These are phyloP conservation scores for Tenthredo notha DNA, from an alignment of 2,888 invertebrate genomes.

Conservation along the genomic window DNA sequence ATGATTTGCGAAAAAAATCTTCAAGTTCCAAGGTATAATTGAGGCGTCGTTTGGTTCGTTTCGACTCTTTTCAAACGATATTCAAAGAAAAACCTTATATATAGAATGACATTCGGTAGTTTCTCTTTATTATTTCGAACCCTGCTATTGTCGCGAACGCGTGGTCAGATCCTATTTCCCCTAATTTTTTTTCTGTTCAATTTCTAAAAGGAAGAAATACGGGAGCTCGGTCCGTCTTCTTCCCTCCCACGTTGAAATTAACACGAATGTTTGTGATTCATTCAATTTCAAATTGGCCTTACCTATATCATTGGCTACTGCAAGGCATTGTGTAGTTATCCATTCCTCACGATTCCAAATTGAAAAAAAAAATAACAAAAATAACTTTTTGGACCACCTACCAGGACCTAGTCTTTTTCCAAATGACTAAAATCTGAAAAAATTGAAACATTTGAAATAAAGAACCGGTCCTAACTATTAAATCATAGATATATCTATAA, in stretches of 20 bases:
- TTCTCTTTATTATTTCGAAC: constrained; percentile 35
- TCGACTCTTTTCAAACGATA: constrained; percentile 1
- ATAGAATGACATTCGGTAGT: constrained; percentile 64
- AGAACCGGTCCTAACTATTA: background rate
- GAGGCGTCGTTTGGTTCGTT: constrained; percentile 11
- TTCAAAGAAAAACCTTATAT: background rate
- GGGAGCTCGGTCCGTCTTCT: background rate
- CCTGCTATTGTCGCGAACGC: constrained; percentile 39
- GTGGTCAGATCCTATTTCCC: constrained; percentile 41
- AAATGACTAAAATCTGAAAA: background rate
- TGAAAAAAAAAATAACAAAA: background rate
- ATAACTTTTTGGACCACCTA: background rate
- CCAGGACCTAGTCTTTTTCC: background rate
- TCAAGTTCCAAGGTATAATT: constrained; percentile 34
- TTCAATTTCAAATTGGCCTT: constrained; percentile 28
- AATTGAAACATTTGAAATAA: background rate
- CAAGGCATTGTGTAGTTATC: background rate
- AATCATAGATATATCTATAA: background rate
- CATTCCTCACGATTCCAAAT: background rate
- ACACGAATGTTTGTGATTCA: constrained; percentile 51
- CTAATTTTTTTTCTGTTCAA: constrained; percentile 20
- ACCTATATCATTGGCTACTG: constrained; percentile 9
- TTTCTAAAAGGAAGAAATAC: background rate
- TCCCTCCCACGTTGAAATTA: constrained; percentile 59
- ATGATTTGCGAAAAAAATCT: constrained; percentile 37